phyloP scores from a whole-genome alignment of 2,113 vertebrate genomes.

The Aythya baeri region DNA sequence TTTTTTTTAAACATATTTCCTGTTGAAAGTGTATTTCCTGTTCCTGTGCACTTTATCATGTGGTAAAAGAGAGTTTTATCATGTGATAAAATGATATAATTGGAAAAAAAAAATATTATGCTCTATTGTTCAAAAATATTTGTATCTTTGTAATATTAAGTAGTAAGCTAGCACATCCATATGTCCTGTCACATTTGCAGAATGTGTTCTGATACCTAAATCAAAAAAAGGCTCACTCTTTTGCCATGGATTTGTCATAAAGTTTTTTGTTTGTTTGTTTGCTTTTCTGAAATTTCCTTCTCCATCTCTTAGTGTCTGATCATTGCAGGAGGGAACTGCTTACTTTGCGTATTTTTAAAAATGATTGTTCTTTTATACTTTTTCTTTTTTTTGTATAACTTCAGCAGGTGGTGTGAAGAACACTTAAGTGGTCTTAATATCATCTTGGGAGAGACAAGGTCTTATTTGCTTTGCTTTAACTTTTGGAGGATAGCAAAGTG shows the following conservation, averaged over 20 bases:
- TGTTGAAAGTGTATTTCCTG: not conserved
- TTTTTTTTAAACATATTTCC: not conserved
- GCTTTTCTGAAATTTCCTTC: not conserved
- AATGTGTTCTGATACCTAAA: not conserved
- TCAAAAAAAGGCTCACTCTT: not conserved
- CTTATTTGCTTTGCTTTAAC: not conserved
- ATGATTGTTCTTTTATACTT: not conserved
- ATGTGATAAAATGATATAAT: not conserved
- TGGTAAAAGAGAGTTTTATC: too few species aligned
- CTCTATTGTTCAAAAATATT: not conserved
- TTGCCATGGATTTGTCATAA: not conserved
- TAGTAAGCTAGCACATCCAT: not conserved
- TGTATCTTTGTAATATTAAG: not conserved
- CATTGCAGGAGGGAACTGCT: not conserved
- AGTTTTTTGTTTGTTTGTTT: not conserved
- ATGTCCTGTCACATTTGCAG: not conserved
- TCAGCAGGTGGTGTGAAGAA: not conserved
- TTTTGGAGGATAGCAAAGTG: not conserved
- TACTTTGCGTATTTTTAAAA: not conserved
- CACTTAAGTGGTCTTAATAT: rapidly evolving
- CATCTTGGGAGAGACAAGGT: not conserved
- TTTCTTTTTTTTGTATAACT: not conserved
- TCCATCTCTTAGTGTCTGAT: not conserved
- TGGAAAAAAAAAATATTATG: not conserved
- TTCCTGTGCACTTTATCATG: not conserved